phyloP scores from a whole-genome alignment of 2,888 invertebrate genomes.

The Orthosia cruda region DNA sequence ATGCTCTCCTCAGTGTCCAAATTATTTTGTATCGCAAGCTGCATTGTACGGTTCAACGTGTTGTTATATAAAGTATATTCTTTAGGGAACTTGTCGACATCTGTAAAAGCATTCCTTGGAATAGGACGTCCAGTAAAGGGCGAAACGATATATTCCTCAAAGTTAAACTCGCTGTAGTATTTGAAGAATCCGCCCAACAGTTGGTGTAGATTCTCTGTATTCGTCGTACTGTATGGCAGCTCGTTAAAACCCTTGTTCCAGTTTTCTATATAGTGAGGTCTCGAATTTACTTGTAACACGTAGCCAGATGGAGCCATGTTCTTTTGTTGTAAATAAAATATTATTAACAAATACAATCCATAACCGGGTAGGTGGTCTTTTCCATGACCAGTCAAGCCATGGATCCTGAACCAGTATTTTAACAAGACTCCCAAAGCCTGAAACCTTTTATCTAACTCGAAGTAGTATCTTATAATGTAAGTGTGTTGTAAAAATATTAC shows the following conservation, averaged over 20 bases:
- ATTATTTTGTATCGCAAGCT: not conserved
- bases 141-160: constrained; percentile 55
- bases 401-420: constrained; percentile 60
- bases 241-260: constrained; percentile 29
- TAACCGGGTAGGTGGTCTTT: not conserved
- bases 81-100: constrained; percentile 38
- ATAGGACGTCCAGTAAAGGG: constrained; percentile 53
- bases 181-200: constrained; percentile 63
- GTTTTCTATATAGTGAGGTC: not conserved
- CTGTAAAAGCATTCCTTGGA: constrained; percentile 3
- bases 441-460: constrained; percentile 52
- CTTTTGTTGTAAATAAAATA: constrained; percentile 69
- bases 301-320: constrained; percentile 16
- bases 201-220: constrained; percentile 36
- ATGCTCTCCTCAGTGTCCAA: constrained; percentile 22
- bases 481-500: constrained; percentile 3
- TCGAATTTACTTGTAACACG: constrained; percentile 7
- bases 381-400: constrained; percentile 1
- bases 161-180: constrained; percentile 64
- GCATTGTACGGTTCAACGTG: not conserved
- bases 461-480: constrained; percentile 48
- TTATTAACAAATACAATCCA: constrained; percentile 46
- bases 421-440: constrained; percentile 48
- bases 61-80: constrained; percentile 41
- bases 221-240: constrained; percentile 18